Percentiles rank a stretch among this genome's conserved stretches.
Evolutionary conservation across 2,797 vertebrate genomes (phyloP).

Genomic region (Melanotaenia trifasciata): DNA sequence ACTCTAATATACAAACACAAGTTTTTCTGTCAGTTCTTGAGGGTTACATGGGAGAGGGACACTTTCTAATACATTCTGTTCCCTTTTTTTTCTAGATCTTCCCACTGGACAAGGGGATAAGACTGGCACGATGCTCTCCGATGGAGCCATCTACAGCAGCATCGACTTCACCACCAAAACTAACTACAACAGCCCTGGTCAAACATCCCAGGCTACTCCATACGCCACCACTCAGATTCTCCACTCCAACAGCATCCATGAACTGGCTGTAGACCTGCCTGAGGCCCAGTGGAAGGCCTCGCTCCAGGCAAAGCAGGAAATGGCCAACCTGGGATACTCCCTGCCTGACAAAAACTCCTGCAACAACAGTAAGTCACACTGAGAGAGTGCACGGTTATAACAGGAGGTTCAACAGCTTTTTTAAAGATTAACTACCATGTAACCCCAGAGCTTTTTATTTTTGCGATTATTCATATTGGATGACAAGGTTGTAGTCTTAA

Average conservation of each 20-base stretch:
- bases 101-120: conserved; percentile 93
- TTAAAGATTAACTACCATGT: conserved; percentile 5
- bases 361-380: conserved; percentile 92
- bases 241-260: conserved; percentile 97
- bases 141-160: conserved; percentile 99
- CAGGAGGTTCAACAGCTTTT: conserved; percentile 11
- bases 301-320: conserved; percentile 94
- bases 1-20: neutral
- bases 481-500: conserved; percentile 35
- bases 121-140: conserved; percentile 95
- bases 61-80: conserved; percentile 6
- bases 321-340: conserved; percentile 94
- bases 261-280: conserved; percentile 95
- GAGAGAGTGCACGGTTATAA: neutral
- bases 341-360: conserved; percentile 97
- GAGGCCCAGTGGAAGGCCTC: conserved; percentile 97
- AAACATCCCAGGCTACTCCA: conserved; percentile 93
- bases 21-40: neutral
- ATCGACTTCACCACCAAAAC: conserved; percentile 98
- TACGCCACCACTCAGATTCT: conserved; percentile 98
- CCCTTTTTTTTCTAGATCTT: conserved; percentile 83
- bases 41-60: neutral
- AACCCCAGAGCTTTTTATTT: conserved; percentile 16
- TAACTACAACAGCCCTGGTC: conserved; percentile 94
- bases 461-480: conserved; percentile 2